Conservation (phyloP, 2,888 invertebrate species). For the Subacronicta megacephala region DNA sequence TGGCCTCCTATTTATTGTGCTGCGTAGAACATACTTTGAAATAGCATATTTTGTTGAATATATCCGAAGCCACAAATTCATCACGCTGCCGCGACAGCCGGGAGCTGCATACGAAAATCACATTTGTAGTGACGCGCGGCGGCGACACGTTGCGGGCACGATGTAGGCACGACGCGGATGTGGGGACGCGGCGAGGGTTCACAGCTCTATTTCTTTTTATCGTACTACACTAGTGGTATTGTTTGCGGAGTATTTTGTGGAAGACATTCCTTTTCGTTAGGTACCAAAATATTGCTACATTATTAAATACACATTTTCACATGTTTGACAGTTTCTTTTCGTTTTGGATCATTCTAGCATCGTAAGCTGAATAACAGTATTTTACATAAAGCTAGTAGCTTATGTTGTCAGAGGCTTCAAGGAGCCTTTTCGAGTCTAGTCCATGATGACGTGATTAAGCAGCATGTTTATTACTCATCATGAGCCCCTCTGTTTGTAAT, state of each 20-base stretch:
- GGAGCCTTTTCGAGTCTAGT: no score
- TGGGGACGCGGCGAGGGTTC: neutral
- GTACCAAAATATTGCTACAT: neutral
- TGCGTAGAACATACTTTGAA: no score
- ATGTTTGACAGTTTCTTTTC: neutral
- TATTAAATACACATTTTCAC: neutral
- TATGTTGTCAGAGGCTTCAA: no score
- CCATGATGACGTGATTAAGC: no score
- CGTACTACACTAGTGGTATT: constrained; percentile 2
- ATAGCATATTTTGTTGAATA: neutral
- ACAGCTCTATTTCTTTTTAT: constrained; percentile 7
- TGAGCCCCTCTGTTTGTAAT: no score
- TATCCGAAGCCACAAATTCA: constrained; percentile 17
- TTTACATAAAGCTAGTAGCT: no score
- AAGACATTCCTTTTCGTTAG: neutral
- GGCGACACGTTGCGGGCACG: constrained; percentile 6
- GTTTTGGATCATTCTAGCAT: no score
- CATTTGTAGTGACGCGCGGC: constrained; percentile 26
- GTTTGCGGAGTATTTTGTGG: neutral
- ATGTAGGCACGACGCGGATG: neutral
- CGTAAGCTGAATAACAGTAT: no score
- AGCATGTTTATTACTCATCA: no score
- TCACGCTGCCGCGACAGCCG: constrained; percentile 7
- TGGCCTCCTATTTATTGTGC: no score
- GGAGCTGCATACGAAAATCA: constrained; percentile 26